Base-by-base conservation (phyloP, 2,888 invertebrate species). In the Ptychoptera contaminata region DNA sequence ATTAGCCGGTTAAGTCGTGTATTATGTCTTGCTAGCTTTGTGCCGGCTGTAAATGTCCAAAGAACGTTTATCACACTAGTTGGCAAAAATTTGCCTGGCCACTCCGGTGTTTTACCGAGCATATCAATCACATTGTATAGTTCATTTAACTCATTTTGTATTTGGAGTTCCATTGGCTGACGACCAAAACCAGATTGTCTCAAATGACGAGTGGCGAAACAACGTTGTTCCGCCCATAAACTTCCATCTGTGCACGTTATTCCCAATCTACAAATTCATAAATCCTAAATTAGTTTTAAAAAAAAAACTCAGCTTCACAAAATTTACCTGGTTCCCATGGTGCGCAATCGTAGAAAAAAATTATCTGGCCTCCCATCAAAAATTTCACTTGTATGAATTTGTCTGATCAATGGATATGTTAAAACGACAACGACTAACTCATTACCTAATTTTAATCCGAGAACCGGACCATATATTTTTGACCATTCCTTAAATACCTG, bases 321-420 rank as follows among this genome's bases (percentile, higher is more conserved):
- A 16, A 74, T 75, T 65, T 66, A 69, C 50, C 62, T 67, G 1
- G 70, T 68, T 16, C 79, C 79, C 71, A 80, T 71, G 12, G 75
- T 75, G 23, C 80, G 65, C 11, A 80, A 56, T 30, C 71, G 65
- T 12, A 74, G 60, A 52, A 80, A 80, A 54, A 77, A 76, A 47
- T 72, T 75, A 55, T 79, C 72, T 0, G 82, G 82, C 16, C 82
- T 62, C 0, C 74, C 78, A 47, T 75, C 73, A 51, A 70, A 81
- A 16, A 73, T 75, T 44, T 78, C 76, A 11, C 65, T 59, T 0
- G 63, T 59, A 40, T 79, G 65, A 2, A 79, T 67, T 45, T 70
- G 63, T 11, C 67, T 67, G 1, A 77, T 65, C 1, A 68, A 51
- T 2, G 69, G 60, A 52, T 68, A 70, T 0, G 73, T 72, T 16